Percentiles rank a stretch among this genome's conserved stretches.
These are phyloP conservation scores for Helleia helle DNA, from an alignment of 2,888 invertebrate genomes.

Conservation along the genomic window DNA sequence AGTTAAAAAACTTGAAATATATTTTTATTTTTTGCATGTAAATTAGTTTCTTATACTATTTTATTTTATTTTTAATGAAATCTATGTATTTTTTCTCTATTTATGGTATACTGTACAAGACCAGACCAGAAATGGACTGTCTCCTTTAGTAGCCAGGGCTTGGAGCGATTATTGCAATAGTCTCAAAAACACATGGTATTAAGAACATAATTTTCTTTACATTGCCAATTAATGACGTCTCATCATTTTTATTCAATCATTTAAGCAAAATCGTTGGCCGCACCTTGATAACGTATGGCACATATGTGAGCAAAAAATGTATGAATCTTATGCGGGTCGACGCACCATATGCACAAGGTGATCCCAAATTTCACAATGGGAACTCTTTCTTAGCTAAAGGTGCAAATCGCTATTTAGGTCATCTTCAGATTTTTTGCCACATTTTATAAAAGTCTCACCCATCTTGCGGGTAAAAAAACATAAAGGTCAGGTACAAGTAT, in stretches of 20 bases:
- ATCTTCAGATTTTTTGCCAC: conserved; percentile 37
- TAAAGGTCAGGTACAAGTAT: background rate
- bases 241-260: background rate
- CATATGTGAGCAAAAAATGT: conserved; percentile 26
- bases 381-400: conserved; percentile 58
- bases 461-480: conserved; percentile 1
- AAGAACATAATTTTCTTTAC: no score
- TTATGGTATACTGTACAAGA: no score
- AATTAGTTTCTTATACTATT: no score
- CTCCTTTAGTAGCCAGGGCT: no score
- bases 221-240: no score
- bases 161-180: no score
- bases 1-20: no score
- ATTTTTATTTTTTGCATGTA: no score
- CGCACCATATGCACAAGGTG: conserved; percentile 59
- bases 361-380: conserved; percentile 30
- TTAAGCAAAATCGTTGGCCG: background rate
- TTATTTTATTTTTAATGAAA: no score
- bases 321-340: conserved; percentile 39
- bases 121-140: no score
- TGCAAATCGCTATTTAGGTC: conserved; percentile 64
- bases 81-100: no score
- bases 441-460: conserved; percentile 18
- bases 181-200: no score
- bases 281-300: conserved; percentile 3